These are phyloP conservation scores for Spheniscus mendiculus DNA, from an alignment of 2,113 vertebrate genomes.

Conservation along the genomic window DNA sequence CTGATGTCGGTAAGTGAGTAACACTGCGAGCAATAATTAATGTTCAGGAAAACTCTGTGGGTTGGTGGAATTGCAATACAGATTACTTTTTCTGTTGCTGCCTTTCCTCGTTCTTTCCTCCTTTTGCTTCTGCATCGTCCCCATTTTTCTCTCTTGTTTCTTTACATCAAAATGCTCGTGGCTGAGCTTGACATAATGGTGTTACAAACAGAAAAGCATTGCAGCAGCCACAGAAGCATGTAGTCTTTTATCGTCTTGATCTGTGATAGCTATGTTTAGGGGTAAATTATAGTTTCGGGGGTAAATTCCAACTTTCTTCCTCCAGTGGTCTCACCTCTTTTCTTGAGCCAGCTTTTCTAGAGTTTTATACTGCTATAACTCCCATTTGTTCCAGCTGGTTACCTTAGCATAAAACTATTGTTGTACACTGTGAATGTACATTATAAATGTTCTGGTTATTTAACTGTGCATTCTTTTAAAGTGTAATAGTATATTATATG, in stretches of 20 bases:
- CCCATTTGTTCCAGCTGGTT: constrained; percentile 47
- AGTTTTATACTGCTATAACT: not conserved
- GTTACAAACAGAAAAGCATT: not conserved
- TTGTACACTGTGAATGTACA: not conserved
- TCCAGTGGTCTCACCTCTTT: not conserved
- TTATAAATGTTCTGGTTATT: constrained; percentile 29
- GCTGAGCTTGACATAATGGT: not conserved
- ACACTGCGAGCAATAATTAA: not conserved
- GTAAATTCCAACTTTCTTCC: not conserved
- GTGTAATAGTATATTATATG: not conserved
- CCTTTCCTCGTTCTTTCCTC: not conserved
- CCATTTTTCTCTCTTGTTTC: not conserved
- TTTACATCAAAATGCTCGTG: not conserved
- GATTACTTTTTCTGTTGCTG: not conserved
- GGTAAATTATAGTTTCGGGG: not conserved
- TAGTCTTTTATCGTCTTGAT: not conserved
- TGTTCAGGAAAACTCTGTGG: not conserved
- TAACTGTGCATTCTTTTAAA: not conserved
- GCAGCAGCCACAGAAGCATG: not conserved
- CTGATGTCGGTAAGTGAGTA: constrained; percentile 85
- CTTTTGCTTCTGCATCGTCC: not conserved
- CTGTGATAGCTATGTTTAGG: not conserved
- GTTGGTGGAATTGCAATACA: not conserved
- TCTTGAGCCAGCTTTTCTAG: constrained; percentile 6
- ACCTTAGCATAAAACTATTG: constrained; percentile 3